A percentile compares a stretch with the other conserved stretches of the same genome.
phyloP scores from a whole-genome alignment of 1,140 invertebrate genomes.

The Hydropsyche tenuis region DNA sequence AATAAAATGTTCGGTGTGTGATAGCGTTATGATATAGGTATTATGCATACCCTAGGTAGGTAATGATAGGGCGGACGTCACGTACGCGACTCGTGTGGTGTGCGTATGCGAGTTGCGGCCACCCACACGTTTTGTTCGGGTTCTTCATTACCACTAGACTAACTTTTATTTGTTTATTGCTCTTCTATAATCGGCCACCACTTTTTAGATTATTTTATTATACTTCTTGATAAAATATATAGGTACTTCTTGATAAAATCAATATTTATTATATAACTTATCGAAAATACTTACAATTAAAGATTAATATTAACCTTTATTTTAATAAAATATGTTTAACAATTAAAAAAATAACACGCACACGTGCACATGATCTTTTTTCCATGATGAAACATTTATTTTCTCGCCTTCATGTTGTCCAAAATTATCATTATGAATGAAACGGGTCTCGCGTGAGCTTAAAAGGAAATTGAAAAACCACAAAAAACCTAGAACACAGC shows the following conservation, averaged over 20 bases:
- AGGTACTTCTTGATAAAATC: no score
- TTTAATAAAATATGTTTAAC: no score
- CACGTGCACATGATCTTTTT: conserved; percentile 1
- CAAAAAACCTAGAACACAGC: neutral
- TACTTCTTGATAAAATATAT: no score
- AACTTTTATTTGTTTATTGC: conserved; percentile 45
- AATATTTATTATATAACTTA: no score
- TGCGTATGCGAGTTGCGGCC: conserved; percentile 20
- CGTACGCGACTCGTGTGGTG: conserved; percentile 9
- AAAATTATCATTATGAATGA: neutral
- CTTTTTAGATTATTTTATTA: no score
- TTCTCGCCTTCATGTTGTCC: neutral
- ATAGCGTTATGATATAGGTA: conserved; percentile 41
- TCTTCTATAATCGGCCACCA: neutral
- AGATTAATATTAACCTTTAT: no score
- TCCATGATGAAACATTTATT: no score
- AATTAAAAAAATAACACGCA: no score
- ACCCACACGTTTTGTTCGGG: conserved; percentile 27
- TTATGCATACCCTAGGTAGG: no score
- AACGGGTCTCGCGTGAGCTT: neutral
- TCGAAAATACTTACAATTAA: no score
- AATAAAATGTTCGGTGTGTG: conserved; percentile 15
- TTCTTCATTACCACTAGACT: conserved; percentile 32
- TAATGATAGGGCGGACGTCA: conserved; percentile 36
- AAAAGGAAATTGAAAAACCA: neutral